These are phyloP conservation scores for Agapornis canus DNA, from an alignment of 2,797 vertebrate genomes.

Conservation along the genomic window DNA sequence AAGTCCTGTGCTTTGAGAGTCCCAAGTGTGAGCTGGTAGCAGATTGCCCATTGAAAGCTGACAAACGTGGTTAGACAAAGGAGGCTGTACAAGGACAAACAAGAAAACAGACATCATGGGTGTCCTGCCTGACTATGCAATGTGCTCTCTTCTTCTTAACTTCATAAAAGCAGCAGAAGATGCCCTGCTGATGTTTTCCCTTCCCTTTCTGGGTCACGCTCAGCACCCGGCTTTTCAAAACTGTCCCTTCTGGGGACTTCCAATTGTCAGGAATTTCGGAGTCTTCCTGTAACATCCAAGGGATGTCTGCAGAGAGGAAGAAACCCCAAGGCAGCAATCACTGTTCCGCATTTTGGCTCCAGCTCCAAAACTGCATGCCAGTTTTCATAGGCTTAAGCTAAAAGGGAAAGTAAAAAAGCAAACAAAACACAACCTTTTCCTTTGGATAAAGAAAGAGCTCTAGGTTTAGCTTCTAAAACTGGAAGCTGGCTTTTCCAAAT, in stretches of 20 bases:
- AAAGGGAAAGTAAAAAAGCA: slow-evolving; percentile 33
- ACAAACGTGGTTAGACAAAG: background rate
- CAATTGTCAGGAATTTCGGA: slow-evolving; percentile 23
- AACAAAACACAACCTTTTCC: slow-evolving; percentile 8
- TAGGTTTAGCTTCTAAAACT: background rate
- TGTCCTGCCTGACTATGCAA: slow-evolving; percentile 9
- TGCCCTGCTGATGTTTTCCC: slow-evolving; percentile 19
- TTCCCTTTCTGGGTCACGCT: slow-evolving; percentile 49
- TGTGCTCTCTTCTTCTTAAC: background rate
- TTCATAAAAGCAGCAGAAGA: slow-evolving; percentile 19
- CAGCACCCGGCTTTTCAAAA: slow-evolving; percentile 21
- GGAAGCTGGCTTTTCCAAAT: background rate
- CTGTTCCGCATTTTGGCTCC: slow-evolving; percentile 36
- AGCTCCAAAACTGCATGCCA: slow-evolving; percentile 19
- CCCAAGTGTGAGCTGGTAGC: background rate
- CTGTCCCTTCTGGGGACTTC: background rate
- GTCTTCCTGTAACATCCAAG: background rate
- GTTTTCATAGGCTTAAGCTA: slow-evolving; percentile 16
- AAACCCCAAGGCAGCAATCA: slow-evolving; percentile 31
- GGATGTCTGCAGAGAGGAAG: slow-evolving; percentile 39
- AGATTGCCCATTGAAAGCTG: background rate
- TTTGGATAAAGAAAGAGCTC: background rate
- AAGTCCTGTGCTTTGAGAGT: background rate
- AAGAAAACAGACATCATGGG: background rate
- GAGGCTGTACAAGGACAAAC: background rate